phyloP scores from a whole-genome alignment of 2,113 vertebrate genomes.

The Aptenodytes patagonicus region DNA sequence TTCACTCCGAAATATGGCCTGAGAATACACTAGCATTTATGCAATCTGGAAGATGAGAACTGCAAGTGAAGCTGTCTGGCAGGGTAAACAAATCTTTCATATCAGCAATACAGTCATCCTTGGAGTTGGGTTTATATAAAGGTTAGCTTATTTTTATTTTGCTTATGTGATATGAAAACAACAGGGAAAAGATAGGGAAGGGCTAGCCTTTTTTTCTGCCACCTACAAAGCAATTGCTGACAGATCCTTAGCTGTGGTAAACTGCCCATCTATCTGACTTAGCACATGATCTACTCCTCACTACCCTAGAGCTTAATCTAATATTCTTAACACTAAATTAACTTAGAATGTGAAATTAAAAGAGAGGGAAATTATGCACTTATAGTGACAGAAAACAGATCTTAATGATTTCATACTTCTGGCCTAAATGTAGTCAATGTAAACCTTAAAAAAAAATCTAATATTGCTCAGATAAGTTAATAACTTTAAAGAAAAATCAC shows the following conservation, averaged over 20 bases:
- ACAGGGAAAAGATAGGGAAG: background rate
- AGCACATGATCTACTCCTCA: background rate
- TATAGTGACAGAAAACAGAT: background rate
- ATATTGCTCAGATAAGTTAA: background rate
- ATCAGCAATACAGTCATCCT: background rate
- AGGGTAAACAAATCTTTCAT: background rate
- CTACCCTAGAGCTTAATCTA: background rate
- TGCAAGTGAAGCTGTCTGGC: background rate
- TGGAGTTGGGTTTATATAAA: background rate
- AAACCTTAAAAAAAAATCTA: background rate
- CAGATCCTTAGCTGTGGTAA: background rate
- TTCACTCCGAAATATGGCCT: background rate
- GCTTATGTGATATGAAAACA: background rate
- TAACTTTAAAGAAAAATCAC: background rate
- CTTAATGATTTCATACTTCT: background rate
- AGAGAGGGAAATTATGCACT: background rate
- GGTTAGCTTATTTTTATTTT: constrained; percentile 15
- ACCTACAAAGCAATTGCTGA: background rate
- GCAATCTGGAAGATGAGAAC: background rate
- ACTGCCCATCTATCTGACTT: background rate
- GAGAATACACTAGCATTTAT: background rate
- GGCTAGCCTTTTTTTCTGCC: background rate
- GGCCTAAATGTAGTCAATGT: background rate
- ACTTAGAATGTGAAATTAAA: constrained; percentile 38
- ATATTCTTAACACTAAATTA: constrained; percentile 32